Conservation (phyloP, 1,140 invertebrate species). For the Pachypsylla venusta region DNA sequence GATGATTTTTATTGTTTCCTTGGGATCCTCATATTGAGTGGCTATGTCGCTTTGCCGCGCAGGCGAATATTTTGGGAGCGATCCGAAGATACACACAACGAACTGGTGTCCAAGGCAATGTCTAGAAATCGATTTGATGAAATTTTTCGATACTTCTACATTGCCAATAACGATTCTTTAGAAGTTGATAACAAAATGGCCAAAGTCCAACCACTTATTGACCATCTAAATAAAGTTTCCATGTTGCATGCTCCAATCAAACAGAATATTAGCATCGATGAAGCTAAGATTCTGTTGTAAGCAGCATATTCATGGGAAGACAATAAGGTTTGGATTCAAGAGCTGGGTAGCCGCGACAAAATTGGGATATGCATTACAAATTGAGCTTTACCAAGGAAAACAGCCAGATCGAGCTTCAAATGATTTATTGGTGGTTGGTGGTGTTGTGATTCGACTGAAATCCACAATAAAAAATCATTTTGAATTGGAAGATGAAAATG, state of each 20-base stretch:
- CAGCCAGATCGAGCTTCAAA: background rate
- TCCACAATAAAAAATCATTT: slow-evolving; percentile 2
- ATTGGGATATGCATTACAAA: slow-evolving; percentile 12
- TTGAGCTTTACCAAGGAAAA: slow-evolving; percentile 15
- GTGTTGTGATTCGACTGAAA: slow-evolving; percentile 8
- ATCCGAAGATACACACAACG: slow-evolving; percentile 19
- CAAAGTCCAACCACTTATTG: background rate
- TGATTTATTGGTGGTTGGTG: slow-evolving; percentile 10
- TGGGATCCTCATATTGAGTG: background rate
- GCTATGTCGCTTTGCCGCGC: background rate
- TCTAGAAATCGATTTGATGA: background rate
- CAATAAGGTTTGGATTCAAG: slow-evolving; percentile 35
- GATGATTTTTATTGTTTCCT: slow-evolving; percentile 3
- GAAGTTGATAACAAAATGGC: background rate
- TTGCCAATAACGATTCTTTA: background rate
- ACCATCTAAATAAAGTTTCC: slow-evolving; percentile 15
- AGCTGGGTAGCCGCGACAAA: slow-evolving; percentile 24
- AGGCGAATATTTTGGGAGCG: slow-evolving; percentile 14
- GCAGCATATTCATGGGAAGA: slow-evolving; percentile 34
- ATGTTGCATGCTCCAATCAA: slow-evolving; percentile 27
- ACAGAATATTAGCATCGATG: slow-evolving; percentile 29
- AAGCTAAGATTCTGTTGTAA: slow-evolving; percentile 29
- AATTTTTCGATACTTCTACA: background rate
- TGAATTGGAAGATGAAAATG: slow-evolving; percentile 10
- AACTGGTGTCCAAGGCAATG: slow-evolving; percentile 17